A percentile compares a stretch with the other conserved stretches of the same genome.
Conservation (phyloP, 2,797 vertebrate genomes). For the Psittacula derbiana region DNA sequence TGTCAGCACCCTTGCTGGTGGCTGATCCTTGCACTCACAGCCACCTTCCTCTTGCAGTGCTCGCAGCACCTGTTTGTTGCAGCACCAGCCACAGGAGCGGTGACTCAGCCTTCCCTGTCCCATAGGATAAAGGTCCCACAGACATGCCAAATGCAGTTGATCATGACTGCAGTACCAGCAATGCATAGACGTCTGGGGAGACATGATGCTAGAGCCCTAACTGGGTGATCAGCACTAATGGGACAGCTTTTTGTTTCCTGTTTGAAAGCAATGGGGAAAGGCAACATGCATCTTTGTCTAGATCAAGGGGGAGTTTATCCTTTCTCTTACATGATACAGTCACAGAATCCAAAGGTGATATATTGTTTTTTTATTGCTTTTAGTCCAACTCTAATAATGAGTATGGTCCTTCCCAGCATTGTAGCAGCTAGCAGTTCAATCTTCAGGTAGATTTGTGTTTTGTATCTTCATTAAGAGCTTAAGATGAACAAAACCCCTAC, state of each 20-base stretch:
- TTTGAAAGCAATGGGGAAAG: background rate
- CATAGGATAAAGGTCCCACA: background rate
- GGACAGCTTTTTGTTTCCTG: background rate
- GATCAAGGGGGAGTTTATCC: background rate
- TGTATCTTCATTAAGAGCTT: background rate
- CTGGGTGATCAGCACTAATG: background rate
- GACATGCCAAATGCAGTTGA: background rate
- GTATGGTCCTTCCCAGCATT: background rate
- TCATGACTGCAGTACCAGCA: too few relatives aligned
- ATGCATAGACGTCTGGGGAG: background rate
- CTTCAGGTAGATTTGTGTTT: background rate
- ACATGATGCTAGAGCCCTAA: background rate
- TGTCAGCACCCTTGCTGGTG: rapidly evolving
- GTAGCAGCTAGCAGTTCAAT: background rate
- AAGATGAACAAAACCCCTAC: background rate
- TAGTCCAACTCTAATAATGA: background rate
- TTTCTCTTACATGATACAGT: background rate
- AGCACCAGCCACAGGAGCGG: background rate
- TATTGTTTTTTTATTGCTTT: background rate
- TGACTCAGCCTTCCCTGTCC: background rate
- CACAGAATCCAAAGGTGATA: background rate
- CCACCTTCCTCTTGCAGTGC: background rate
- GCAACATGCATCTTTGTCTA: background rate
- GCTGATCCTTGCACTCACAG: background rate
- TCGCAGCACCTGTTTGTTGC: background rate